Evolutionary conservation across 1,140 invertebrate genomes (phyloP), one percentile per base, ranked within the genome.

Genomic region (Phymorhynchus buccinoides): DNA sequence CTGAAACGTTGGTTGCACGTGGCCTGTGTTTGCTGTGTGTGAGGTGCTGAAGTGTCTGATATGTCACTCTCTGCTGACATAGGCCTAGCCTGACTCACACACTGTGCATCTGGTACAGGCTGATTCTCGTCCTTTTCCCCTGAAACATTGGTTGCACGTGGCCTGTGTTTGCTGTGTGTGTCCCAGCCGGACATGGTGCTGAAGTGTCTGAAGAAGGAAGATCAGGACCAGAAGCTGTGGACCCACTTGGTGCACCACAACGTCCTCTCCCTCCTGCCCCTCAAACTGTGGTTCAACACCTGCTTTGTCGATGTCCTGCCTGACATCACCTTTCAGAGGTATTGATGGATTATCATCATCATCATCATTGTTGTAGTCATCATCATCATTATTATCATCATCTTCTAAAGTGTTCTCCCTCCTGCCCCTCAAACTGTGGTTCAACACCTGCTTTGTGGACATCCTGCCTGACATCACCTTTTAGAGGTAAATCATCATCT

Each of bases 251-350:
- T 83, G 14, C 84, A 90, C n/a, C 85, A 89, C 71, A 81, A 89
- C 22, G 52, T 92, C 18, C 88, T 90, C 75, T 84, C 71, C 85
- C 68, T 66, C 66, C 86, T 92, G 22, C 91, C 91, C 27, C 73
- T 92, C 30, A 84, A 42, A 37, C 75, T 93, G 92, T 97, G 96
- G 96, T 97, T 96, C 91, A 95, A 95, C 87, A 95, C 95, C 73
- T 96, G 96, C 92, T 97, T 97, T 94, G 96, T 96, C 85, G 95
- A 95, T 68, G 94, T 97, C 27, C 94, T 98, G 66, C 96, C 96
- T 89, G 95, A 96, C 89, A 95, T 95, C 66, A 96, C 96, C 32
- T 94, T 97, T 85, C 95, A 95, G 88, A 96, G 96, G 96, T 96
- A 94, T 90, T n/a, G n/a, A n/a, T n/a, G n/a, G n/a, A n/a, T n/a